Conservation (phyloP, 2,797 vertebrate species). For the Spinibarbus caldwelli region DNA sequence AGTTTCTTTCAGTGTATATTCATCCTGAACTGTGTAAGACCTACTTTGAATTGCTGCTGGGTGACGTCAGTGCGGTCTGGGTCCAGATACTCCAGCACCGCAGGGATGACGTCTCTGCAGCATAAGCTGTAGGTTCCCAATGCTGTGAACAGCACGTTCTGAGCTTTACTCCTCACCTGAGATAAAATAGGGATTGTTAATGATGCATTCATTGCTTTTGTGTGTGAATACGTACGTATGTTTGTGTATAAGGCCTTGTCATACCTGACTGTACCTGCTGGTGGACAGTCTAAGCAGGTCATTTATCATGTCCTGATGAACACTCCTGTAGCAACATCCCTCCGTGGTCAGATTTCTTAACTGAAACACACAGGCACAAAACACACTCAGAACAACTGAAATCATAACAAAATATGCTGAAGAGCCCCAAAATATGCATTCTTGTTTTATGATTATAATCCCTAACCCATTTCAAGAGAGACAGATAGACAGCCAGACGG, state of each 20-base stretch:
- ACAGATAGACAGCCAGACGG: no score
- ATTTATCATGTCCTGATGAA: slow-evolving; percentile 91
- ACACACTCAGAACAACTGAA: background rate
- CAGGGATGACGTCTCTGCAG: slow-evolving; percentile 94
- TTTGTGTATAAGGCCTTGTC: slow-evolving; percentile 33
- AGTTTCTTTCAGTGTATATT: background rate
- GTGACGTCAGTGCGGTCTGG: slow-evolving; percentile 85
- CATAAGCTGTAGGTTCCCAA: slow-evolving; percentile 96
- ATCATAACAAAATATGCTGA: background rate
- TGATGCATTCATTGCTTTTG: background rate
- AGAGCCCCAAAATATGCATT: background rate
- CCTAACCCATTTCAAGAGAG: no score
- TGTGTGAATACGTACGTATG: background rate
- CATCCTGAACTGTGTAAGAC: background rate
- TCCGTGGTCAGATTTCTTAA: slow-evolving; percentile 92
- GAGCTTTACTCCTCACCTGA: slow-evolving; percentile 95
- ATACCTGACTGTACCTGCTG: slow-evolving; percentile 95
- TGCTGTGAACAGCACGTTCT: slow-evolving; percentile 91
- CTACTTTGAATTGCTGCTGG: slow-evolving; percentile 97
- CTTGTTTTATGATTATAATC: background rate
- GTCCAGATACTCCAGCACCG: slow-evolving; percentile 88
- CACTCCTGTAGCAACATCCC: slow-evolving; percentile 90
- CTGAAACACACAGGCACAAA: slow-evolving; percentile 70
- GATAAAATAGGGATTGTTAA: background rate
- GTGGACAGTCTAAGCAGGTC: slow-evolving; percentile 93